Percentiles rank a stretch among this genome's conserved stretches.
phyloP scores from a whole-genome alignment of 2,888 invertebrate genomes.

The Brachylomia viminalis region DNA sequence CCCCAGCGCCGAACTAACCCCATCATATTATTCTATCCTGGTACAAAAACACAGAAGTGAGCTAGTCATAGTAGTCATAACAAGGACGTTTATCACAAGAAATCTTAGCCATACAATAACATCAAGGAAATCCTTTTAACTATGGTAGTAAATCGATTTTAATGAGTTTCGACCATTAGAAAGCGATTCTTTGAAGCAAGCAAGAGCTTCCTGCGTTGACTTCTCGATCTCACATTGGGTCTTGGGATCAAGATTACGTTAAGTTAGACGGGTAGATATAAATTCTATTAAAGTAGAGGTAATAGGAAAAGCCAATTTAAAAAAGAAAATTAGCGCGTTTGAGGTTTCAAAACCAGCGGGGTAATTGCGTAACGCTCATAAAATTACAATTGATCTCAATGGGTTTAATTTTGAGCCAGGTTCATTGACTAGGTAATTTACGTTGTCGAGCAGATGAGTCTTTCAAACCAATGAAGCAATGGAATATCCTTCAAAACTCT shows the following conservation, averaged over 20 bases:
- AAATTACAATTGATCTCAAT: too few species aligned
- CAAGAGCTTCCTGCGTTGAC: constrained; percentile 27
- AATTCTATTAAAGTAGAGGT: background rate
- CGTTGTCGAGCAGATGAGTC: too few species aligned
- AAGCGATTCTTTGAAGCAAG: constrained; percentile 40
- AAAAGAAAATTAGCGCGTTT: too few species aligned
- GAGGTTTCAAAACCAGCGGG: background rate
- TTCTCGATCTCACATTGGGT: constrained; percentile 5
- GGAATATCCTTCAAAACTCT: too few species aligned
- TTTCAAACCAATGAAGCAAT: too few species aligned
- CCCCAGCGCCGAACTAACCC: background rate
- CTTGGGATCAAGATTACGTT: background rate
- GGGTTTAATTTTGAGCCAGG: too few species aligned
- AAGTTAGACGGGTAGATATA: background rate
- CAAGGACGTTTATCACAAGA: constrained; percentile 8
- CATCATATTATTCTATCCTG: too few species aligned
- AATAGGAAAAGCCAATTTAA: too few species aligned
- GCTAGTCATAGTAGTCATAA: too few species aligned
- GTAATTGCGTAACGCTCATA: too few species aligned
- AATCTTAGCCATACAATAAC: background rate
- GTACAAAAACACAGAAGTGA: background rate
- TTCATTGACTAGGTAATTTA: too few species aligned
- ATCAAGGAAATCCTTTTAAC: constrained; percentile 44
- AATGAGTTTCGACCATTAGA: constrained; percentile 52
- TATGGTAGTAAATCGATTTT: constrained; percentile 38